Conservation (phyloP, 1,140 invertebrate species). For the Gryon sp. region DNA sequence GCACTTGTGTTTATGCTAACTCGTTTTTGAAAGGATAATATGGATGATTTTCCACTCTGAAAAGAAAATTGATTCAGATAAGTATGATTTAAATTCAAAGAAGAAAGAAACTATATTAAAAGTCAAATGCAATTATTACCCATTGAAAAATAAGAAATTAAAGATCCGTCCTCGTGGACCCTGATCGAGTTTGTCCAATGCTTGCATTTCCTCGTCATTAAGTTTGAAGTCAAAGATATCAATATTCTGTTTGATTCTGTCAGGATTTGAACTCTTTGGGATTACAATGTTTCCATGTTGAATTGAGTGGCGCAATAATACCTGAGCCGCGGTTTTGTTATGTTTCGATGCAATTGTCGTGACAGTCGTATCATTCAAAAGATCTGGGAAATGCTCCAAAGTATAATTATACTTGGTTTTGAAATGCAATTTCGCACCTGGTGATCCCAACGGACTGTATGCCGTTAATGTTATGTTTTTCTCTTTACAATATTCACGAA, state of each 20-base stretch:
- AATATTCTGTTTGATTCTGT: conserved; percentile 85
- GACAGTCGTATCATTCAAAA: conserved; percentile 85
- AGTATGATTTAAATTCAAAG: background rate
- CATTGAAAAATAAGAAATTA: conserved; percentile 81
- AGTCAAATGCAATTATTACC: conserved; percentile 67
- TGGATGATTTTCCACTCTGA: conserved; percentile 80
- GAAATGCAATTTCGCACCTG: conserved; percentile 78
- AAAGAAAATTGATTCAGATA: conserved; percentile 47
- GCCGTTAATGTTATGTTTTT: conserved; percentile 88
- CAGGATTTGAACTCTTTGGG: conserved; percentile 89
- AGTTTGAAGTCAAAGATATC: conserved; percentile 82
- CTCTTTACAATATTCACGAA: conserved; percentile 86
- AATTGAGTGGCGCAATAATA: conserved; percentile 87
- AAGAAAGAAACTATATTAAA: background rate
- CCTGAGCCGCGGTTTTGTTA: conserved; percentile 83
- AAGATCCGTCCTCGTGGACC: conserved; percentile 81
- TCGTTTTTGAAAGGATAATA: conserved; percentile 80
- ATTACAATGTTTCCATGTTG: conserved; percentile 88
- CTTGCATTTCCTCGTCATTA: conserved; percentile 78
- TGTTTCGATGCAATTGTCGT: conserved; percentile 84
- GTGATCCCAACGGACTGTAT: conserved; percentile 90
- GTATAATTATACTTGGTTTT: conserved; percentile 80
- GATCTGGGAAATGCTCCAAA: conserved; percentile 82
- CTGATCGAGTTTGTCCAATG: conserved; percentile 79
- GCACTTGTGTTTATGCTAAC: conserved; percentile 45